phyloP scores from a whole-genome alignment of 1,140 invertebrate genomes.

The Carcinoscorpius rotundicauda region DNA sequence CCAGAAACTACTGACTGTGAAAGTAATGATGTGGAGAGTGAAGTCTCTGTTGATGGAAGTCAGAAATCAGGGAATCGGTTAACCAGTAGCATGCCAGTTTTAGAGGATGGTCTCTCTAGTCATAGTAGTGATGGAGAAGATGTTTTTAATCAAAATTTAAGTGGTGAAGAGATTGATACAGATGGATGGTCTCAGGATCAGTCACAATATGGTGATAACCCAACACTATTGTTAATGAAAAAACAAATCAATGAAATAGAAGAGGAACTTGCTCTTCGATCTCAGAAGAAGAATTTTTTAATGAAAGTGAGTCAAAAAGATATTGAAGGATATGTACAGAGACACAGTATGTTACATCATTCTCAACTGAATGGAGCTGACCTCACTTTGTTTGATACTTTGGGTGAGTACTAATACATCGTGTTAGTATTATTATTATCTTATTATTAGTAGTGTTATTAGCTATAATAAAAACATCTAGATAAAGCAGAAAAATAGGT shows the following conservation, averaged over 20 bases:
- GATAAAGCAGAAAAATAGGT: too few species aligned
- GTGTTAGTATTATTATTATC: too few species aligned
- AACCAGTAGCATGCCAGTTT: conserved; percentile 68
- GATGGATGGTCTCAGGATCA: not conserved
- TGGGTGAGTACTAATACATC: conserved; percentile 18
- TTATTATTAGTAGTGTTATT: too few species aligned
- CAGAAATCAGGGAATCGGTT: conserved; percentile 27
- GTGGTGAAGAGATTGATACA: not conserved
- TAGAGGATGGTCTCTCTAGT: conserved; percentile 76
- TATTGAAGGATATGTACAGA: too few species aligned
- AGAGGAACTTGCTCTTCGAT: conserved; percentile 51
- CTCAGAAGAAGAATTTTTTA: too few species aligned
- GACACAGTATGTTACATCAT: conserved; percentile 5
- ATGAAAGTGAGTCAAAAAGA: conserved; percentile 10
- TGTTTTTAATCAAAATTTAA: conserved; percentile 36
- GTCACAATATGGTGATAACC: conserved; percentile 22
- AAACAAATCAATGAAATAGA: conserved; percentile 59
- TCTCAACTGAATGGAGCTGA: conserved; percentile 16
- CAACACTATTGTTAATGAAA: conserved; percentile 51
- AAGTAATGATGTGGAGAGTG: conserved; percentile 72
- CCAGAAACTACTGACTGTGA: conserved; percentile 93
- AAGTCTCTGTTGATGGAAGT: conserved; percentile 36
- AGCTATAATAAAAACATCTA: too few species aligned
- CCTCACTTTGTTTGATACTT: conserved; percentile 17
- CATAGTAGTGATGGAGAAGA: conserved; percentile 86